phyloP scores from a whole-genome alignment of 1,140 invertebrate genomes.

The Penaeus japonicus region DNA sequence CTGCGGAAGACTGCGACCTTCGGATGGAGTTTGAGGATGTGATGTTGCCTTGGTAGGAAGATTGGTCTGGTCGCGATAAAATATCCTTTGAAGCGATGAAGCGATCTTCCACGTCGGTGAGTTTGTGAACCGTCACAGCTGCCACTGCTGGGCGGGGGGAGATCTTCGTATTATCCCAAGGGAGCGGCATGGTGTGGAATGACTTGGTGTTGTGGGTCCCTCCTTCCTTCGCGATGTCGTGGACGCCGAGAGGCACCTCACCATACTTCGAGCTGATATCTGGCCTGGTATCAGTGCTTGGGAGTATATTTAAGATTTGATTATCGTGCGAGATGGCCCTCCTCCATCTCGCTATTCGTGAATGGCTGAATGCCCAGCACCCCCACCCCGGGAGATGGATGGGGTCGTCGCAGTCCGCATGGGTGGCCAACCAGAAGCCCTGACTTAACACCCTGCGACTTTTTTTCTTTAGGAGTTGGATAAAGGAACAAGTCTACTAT shows the following conservation, averaged over 20 bases:
- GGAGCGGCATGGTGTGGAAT: not conserved
- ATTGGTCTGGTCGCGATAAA: not conserved
- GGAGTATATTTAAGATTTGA: not conserved
- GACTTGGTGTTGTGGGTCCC: not conserved
- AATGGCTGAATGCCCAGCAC: not conserved
- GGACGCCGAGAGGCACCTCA: not conserved
- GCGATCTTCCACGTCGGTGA: not conserved
- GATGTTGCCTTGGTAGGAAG: not conserved
- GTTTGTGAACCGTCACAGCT: not conserved
- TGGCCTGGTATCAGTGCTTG: not conserved
- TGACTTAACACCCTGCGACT: not conserved
- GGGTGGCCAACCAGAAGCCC: not conserved
- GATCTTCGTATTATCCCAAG: not conserved
- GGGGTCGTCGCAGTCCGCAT: not conserved
- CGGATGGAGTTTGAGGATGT: too few species aligned
- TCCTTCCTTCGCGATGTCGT: not conserved
- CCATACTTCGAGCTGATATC: not conserved
- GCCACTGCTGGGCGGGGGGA: not conserved
- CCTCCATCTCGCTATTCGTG: not conserved
- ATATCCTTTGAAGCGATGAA: not conserved
- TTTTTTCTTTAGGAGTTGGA: not conserved
- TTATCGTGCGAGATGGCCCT: not conserved
- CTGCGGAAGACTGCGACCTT: not conserved
- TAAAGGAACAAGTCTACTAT: not conserved
- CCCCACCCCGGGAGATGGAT: not conserved